Base-by-base conservation (phyloP, 2,113 vertebrate genomes). In the Arothron firmamentum region DNA sequence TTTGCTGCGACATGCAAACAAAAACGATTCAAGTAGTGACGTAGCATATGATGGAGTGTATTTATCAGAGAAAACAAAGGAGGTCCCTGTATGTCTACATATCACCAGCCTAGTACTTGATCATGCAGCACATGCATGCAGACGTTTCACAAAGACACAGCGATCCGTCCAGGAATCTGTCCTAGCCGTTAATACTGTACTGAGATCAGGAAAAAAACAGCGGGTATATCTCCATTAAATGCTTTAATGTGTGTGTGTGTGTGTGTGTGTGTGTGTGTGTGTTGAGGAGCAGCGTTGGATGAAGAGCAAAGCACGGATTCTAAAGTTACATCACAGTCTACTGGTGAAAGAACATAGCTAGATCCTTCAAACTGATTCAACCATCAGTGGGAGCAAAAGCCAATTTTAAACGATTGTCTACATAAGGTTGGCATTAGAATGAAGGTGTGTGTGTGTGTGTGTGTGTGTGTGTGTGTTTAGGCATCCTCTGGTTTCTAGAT, bases 401-500 rank as follows among this genome's bases (percentile, higher is more conserved):
- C 70, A 84, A 67, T 72, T 70, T 42, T 53, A 63, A 70, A 4
- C 70, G 81, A 87, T 86, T 86, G 84, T 88, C 82, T 79, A 72
- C 67, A 72, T 18, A 73, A 72, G 77, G 23, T 42, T 51, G 70
- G 69, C 67, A 79, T 73, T 73, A 21, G 38, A 45, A 38, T 52
- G 64, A 31, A 45, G 20, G 59, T 38, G 28, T 52, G 28, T 47
- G 34, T 46, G 56, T 51, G 72, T 31, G 34, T 57, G 52, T 57
- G 62, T 70, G 34, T 46, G 34, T 46, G 56, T 51, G 72, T 31
- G 34, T 57, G 52, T 57, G 62, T 70, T 47, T 66, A 64, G 38
- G 53, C 3, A 8, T 74, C 54, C 25, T 50, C 43, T 34, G 54
- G 47, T 54, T 54, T 61, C 89, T 93, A 98, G 79, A 98, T 94